Percentiles rank a stretch among this genome's conserved stretches.
Evolutionary conservation across 2,797 vertebrate species (phyloP).

Genomic region (Gymnodraco acuticeps): DNA sequence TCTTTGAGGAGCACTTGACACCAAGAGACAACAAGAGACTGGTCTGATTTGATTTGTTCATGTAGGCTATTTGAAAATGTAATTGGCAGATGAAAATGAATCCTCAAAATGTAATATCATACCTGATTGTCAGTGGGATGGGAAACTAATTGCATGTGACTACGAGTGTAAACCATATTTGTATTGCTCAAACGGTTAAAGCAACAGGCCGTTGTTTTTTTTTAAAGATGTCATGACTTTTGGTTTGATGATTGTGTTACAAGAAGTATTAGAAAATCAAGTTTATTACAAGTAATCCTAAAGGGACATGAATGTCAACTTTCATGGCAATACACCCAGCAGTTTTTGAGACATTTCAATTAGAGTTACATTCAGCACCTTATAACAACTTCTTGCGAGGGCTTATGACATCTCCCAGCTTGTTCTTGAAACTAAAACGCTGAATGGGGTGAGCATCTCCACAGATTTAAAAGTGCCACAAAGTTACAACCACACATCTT

Average conservation of each 20-base stretch:
- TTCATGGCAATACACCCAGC: background rate
- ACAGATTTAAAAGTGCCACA: constrained; percentile 35
- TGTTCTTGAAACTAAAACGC: constrained; percentile 48
- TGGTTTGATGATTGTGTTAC: too few relatives aligned
- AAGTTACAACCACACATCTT: constrained; percentile 54
- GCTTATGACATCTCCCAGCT: constrained; percentile 1
- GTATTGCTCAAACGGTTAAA: background rate
- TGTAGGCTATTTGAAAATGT: constrained; percentile 2
- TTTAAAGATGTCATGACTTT: background rate
- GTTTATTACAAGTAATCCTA: background rate
- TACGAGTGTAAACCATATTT: background rate
- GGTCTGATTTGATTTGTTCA: constrained; percentile 32
- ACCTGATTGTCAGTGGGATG: background rate
- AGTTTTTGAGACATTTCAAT: background rate
- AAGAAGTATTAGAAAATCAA: background rate
- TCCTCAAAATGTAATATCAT: constrained; percentile 9
- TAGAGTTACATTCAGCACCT: background rate
- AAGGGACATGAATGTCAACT: background rate
- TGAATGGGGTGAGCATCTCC: constrained; percentile 51
- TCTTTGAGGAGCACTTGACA: constrained; percentile 20
- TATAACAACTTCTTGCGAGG: background rate
- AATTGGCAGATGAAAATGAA: constrained; percentile 1
- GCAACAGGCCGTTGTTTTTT: background rate
- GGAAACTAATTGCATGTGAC: constrained; percentile 1
- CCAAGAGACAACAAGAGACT: constrained; percentile 11